These are phyloP conservation scores for Myiozetetes cayanensis DNA, from an alignment of 2,113 vertebrate species.

Conservation along the genomic window DNA sequence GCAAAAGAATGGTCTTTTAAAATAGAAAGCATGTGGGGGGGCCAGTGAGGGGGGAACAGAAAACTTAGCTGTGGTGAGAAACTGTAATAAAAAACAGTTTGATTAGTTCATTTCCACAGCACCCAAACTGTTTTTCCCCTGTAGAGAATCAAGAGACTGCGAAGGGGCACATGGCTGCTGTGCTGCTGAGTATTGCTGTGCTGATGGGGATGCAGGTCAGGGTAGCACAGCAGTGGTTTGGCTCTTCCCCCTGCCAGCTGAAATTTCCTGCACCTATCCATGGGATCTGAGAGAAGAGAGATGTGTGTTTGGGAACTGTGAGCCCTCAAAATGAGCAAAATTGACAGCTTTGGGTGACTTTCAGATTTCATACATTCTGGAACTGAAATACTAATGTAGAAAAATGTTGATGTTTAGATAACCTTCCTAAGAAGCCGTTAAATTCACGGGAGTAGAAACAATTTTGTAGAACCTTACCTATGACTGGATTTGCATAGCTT, in stretches of 20 bases:
- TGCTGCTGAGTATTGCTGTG: not conserved
- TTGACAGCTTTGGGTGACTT: not conserved
- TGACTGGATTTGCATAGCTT: not conserved
- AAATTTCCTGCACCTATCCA: not conserved
- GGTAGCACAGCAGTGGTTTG: not conserved
- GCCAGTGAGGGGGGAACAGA: not conserved
- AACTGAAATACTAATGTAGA: not conserved
- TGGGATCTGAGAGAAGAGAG: not conserved
- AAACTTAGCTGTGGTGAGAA: not conserved
- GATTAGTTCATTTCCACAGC: not conserved
- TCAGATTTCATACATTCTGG: not conserved
- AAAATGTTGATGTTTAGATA: not conserved
- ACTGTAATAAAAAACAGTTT: not conserved
- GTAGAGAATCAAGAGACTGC: not conserved
- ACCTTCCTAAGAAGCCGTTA: not conserved
- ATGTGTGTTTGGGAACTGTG: not conserved
- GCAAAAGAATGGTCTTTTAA: not conserved
- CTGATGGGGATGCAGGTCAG: not conserved
- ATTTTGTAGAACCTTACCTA: not conserved
- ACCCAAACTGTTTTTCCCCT: rapidly evolving
- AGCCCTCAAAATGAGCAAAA: not conserved
- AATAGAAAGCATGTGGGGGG: not conserved
- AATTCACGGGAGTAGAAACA: not conserved
- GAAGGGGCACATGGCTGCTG: rapidly evolving
- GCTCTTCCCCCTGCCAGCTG: not conserved